phyloP scores from a whole-genome alignment of 1,140 invertebrate species.

The Ladona fulva region DNA sequence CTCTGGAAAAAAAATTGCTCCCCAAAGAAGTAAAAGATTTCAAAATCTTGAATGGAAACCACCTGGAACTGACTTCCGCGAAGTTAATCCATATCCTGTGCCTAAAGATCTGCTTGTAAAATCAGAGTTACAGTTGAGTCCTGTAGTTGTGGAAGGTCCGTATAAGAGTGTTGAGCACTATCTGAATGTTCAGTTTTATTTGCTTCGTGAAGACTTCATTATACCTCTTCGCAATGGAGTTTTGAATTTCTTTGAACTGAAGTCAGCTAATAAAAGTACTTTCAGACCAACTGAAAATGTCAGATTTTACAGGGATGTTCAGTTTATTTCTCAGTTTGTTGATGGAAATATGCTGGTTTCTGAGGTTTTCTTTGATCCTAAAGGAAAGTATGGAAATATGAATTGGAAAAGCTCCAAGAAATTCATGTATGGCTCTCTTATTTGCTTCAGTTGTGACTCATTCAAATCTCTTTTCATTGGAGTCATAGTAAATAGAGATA shows the following conservation, averaged over 20 bases:
- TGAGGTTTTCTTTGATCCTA: not conserved
- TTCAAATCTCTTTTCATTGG: slow-evolving; percentile 39
- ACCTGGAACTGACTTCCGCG: not conserved
- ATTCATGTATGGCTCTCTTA: slow-evolving; percentile 41
- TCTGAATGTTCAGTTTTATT: slow-evolving; percentile 63
- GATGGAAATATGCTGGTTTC: not conserved
- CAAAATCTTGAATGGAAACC: not conserved
- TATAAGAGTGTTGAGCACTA: slow-evolving; percentile 60
- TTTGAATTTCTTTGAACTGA: slow-evolving; percentile 30
- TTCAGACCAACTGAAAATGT: slow-evolving; percentile 19
- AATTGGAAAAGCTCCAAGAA: slow-evolving; percentile 33
- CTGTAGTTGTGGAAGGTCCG: slow-evolving; percentile 48
- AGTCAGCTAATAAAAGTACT: not conserved
- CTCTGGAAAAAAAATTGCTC: not conserved
- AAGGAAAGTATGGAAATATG: slow-evolving; percentile 14
- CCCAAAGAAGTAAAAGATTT: not conserved
- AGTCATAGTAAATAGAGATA: slow-evolving; percentile 34
- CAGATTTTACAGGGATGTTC: slow-evolving; percentile 17
- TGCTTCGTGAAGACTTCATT: slow-evolving; percentile 66
- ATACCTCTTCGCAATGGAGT: slow-evolving; percentile 47
- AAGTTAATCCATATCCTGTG: not conserved
- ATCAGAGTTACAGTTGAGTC: slow-evolving; percentile 38
- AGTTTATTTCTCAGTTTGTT: not conserved
- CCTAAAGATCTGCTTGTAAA: not conserved
- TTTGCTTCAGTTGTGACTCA: slow-evolving; percentile 42